Evolutionary conservation across 2,888 invertebrate species (phyloP).

Genomic region (Dasysyrphus albostriatus): DNA sequence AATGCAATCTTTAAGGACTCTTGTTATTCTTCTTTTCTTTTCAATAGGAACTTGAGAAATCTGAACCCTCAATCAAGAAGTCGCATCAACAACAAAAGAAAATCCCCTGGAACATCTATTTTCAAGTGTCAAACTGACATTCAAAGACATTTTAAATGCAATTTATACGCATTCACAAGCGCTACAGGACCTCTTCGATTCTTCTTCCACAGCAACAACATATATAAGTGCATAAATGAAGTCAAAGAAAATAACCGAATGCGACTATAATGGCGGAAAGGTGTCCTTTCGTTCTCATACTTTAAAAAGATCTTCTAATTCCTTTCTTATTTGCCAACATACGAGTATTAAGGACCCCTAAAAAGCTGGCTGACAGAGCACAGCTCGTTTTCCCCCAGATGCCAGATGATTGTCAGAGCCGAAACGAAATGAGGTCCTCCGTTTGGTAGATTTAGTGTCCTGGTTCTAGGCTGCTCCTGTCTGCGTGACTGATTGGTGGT

Average conservation of each 20-base stretch:
- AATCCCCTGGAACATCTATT: constrained; percentile 76
- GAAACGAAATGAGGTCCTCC: constrained; percentile 60
- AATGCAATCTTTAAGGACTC: constrained; percentile 52
- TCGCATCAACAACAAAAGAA: constrained; percentile 55
- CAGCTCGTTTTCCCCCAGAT: constrained; percentile 52
- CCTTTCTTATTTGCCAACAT: constrained; percentile 73
- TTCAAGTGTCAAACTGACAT: constrained; percentile 77
- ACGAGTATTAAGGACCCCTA: constrained; percentile 29
- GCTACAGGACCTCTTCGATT: constrained; percentile 47
- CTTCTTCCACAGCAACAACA: neutral
- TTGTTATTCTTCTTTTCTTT: constrained; percentile 15
- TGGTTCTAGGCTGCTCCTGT: constrained; percentile 47
- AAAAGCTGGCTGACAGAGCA: constrained; percentile 33
- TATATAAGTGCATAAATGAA: neutral
- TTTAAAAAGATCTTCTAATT: constrained; percentile 62
- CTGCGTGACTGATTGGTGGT: constrained; percentile 76
- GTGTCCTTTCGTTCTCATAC: constrained; percentile 26
- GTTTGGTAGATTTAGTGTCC: constrained; percentile 26
- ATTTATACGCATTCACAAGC: constrained; percentile 76
- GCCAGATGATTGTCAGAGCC: constrained; percentile 42
- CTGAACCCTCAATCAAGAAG: constrained; percentile 9
- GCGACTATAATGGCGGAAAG: constrained; percentile 38
- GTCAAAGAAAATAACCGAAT: constrained; percentile 48
- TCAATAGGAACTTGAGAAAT: constrained; percentile 46
- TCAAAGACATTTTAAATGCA: constrained; percentile 77